Conservation (phyloP, 2,888 invertebrate species). For the Tanypteryx hageni region DNA sequence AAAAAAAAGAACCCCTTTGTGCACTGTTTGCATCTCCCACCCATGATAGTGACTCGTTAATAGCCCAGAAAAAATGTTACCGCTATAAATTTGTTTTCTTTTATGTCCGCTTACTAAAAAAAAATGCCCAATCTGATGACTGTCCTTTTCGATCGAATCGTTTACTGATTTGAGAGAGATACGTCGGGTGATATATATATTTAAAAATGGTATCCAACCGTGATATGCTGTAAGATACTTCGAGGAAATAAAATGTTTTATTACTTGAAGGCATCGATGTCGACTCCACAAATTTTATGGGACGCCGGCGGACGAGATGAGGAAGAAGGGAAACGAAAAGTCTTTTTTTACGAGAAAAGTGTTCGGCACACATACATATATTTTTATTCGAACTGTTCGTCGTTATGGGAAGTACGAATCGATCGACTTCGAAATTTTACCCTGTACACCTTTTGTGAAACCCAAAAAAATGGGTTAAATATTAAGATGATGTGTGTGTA, state of each 20-base stretch:
- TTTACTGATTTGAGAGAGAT: neutral
- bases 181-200: conserved; percentile 40
- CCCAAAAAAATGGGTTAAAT: neutral
- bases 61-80: conserved; percentile 5
- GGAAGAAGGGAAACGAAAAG: neutral
- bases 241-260: neutral
- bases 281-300: neutral
- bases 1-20: conserved; percentile 29
- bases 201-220: conserved; percentile 40
- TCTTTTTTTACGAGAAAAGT: conserved; percentile 51
- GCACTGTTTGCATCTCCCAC: conserved; percentile 46
- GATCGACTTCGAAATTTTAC: conserved; percentile 10
- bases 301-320: neutral
- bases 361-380: conserved; percentile 58
- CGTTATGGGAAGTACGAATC: conserved; percentile 15
- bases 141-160: conserved; percentile 30
- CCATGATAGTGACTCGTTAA: conserved; percentile 48
- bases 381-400: conserved; percentile 58
- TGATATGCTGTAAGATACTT: conserved; percentile 41
- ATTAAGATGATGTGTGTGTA: neutral
- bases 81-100: conserved; percentile 22
- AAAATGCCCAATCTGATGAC: conserved; percentile 22
- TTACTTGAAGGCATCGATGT: neutral
- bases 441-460: neutral
- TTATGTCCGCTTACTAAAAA: conserved; percentile 3